Evolutionary conservation across 2,888 invertebrate genomes (phyloP).

Genomic region (Cataglyphis livida): DNA sequence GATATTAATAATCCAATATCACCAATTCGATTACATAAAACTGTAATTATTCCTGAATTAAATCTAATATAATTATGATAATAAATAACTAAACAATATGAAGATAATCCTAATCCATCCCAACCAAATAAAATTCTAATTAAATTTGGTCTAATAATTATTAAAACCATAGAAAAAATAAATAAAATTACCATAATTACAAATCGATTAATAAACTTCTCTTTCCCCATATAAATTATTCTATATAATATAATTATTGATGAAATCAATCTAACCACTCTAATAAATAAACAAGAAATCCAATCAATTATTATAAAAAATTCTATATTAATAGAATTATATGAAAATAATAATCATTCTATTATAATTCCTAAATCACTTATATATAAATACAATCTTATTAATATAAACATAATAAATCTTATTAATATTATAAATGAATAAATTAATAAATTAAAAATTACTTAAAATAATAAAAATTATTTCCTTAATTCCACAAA

Average conservation of each 20-base stretch:
- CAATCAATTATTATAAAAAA: slow-evolving; percentile 86
- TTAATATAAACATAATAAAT: too few relatives aligned
- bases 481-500: too few relatives aligned
- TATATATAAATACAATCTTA: too few relatives aligned
- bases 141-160: slow-evolving; percentile 86
- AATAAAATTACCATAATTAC: slow-evolving; percentile 86
- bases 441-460: too few relatives aligned
- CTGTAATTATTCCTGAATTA: slow-evolving; percentile 91
- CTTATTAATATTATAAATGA: too few relatives aligned
- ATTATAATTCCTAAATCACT: too few relatives aligned
- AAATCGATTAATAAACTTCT: neutral
- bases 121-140: slow-evolving; percentile 89
- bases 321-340: too few relatives aligned
- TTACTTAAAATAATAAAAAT: too few relatives aligned
- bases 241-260: slow-evolving; percentile 82
- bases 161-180: slow-evolving; percentile 86
- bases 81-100: slow-evolving; percentile 91
- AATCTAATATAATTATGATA: slow-evolving; percentile 89
- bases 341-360: too few relatives aligned
- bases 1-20: neutral
- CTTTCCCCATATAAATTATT: slow-evolving; percentile 88
- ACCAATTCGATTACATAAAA: slow-evolving; percentile 68
- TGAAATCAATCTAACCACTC: slow-evolving; percentile 89
- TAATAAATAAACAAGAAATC: slow-evolving; percentile 88
- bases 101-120: slow-evolving; percentile 91